phyloP scores from a whole-genome alignment of 2,113 vertebrate genomes.

The Oxygymnocypris stewartii region DNA sequence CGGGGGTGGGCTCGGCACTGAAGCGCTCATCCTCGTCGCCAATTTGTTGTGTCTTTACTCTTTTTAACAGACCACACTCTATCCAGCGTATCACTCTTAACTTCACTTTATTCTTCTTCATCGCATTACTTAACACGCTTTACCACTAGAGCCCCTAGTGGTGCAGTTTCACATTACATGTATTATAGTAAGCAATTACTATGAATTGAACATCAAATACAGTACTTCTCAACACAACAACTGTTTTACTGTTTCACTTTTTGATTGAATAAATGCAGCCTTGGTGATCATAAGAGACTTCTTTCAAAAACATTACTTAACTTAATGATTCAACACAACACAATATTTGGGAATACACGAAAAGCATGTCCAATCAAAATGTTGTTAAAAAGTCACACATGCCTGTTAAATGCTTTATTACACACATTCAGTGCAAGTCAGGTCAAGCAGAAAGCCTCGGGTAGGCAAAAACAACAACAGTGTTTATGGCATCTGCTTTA shows the following conservation, averaged over 20 bases:
- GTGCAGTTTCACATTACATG: too few relatives aligned
- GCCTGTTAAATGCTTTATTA: not conserved
- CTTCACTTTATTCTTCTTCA: too few relatives aligned
- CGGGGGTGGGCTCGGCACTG: too few relatives aligned
- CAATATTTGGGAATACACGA: not conserved
- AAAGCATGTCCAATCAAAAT: not conserved
- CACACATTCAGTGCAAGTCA: not conserved
- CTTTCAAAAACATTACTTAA: not conserved
- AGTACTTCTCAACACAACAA: too few relatives aligned
- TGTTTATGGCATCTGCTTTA: not conserved
- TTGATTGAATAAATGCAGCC: not conserved
- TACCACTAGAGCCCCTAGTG: too few relatives aligned
- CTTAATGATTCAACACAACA: not conserved
- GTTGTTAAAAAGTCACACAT: not conserved
- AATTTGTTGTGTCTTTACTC: too few relatives aligned
- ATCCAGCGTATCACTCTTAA: too few relatives aligned
- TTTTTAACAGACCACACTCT: too few relatives aligned
- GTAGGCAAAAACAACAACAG: not conserved
- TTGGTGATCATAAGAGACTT: not conserved
- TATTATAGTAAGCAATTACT: too few relatives aligned
- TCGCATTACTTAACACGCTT: too few relatives aligned
- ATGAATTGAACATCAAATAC: too few relatives aligned
- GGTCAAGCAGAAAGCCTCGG: not conserved
- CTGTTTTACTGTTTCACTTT: not conserved
- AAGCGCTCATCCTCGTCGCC: too few relatives aligned